Evolutionary conservation across 1,140 invertebrate genomes (phyloP).

Genomic region (Solenopsis fugax): DNA sequence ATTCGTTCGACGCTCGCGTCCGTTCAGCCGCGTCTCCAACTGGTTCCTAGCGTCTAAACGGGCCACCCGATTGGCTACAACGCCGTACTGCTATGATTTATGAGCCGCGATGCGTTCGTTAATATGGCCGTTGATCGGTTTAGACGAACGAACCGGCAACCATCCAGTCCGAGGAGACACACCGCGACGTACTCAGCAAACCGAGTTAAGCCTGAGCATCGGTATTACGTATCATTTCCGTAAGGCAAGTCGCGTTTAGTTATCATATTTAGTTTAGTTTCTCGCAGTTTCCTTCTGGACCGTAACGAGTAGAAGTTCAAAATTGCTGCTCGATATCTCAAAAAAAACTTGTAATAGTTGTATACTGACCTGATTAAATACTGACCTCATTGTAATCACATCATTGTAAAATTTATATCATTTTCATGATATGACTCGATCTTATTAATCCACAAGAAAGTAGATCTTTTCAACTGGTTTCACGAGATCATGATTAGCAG

Average conservation of each 20-base stretch:
- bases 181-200: conserved; percentile 46
- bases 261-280: background rate
- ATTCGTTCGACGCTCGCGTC: conserved; percentile 77
- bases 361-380: background rate
- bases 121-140: conserved; percentile 78
- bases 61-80: conserved; percentile 77
- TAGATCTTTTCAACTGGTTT: conserved; percentile 25
- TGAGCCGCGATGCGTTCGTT: conserved; percentile 80
- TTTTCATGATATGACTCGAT: background rate
- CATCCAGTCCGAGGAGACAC: conserved; percentile 62
- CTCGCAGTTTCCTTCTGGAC: background rate
- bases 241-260: conserved; percentile 28
- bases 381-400: background rate
- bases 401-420: background rate
- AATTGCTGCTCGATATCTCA: background rate
- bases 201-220: conserved; percentile 62
- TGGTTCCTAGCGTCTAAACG: conserved; percentile 73
- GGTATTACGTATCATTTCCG: conserved; percentile 48
- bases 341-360: background rate
- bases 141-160: conserved; percentile 64
- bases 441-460: background rate
- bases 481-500: background rate
- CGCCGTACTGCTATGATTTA: conserved; percentile 81
- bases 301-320: background rate
- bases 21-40: conserved; percentile 70